Evolutionary conservation across 2,797 vertebrate species (phyloP).

Genomic region (Cephalopachus bancanus): DNA sequence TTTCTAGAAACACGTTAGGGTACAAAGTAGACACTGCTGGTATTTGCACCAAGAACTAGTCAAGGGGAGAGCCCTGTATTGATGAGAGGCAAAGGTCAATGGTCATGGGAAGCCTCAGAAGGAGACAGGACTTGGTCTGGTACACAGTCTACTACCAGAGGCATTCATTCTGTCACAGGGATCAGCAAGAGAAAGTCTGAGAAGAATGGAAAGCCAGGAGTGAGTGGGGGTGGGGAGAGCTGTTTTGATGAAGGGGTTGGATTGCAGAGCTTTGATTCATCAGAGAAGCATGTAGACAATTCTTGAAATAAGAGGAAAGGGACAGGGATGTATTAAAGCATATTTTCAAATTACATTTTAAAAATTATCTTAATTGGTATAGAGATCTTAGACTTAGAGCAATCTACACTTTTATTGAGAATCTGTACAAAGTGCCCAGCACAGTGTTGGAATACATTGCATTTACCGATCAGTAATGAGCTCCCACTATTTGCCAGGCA

Average conservation of each 20-base stretch:
- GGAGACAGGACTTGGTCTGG: not conserved
- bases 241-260: not conserved
- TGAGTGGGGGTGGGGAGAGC: accelerated
- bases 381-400: not conserved
- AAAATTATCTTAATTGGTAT: not conserved
- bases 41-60: not conserved
- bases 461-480: not conserved
- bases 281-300: not conserved
- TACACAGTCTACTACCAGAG: accelerated
- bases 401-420: not conserved
- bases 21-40: not conserved
- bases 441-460: not conserved
- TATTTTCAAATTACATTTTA: not conserved
- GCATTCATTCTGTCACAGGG: not conserved
- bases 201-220: not conserved
- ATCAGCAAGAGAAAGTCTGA: not conserved
- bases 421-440: not conserved
- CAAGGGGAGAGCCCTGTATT: not conserved
- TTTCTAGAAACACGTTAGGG: not conserved
- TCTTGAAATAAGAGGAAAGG: slow-evolving; percentile 19
- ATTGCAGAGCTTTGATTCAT: not conserved
- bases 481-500: no score
- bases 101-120: no score
- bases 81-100: not conserved
- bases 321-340: not conserved